phyloP scores from a whole-genome alignment of 1,140 invertebrate genomes.

The Zaprionus camerounensis region DNA sequence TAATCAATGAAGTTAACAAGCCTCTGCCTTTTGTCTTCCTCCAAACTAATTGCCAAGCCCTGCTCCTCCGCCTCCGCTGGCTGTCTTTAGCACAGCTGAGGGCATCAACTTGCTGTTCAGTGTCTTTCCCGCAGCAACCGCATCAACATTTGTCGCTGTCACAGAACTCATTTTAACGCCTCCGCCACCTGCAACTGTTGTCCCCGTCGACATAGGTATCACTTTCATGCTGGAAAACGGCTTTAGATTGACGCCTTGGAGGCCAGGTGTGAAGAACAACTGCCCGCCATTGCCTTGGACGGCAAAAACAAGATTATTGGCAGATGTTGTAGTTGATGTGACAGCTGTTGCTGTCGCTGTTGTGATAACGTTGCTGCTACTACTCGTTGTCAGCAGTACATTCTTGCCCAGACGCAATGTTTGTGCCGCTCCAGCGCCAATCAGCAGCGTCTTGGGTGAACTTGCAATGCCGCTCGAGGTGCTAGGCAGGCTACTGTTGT shows the following conservation, averaged over 20 bases:
- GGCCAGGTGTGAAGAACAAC: slow-evolving; percentile 86
- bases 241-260: slow-evolving; percentile 88
- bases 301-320: slow-evolving; percentile 87
- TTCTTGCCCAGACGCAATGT: slow-evolving; percentile 74
- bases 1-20: slow-evolving; percentile 60
- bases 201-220: slow-evolving; percentile 75
- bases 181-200: slow-evolving; percentile 11
- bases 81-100: slow-evolving; percentile 61
- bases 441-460: slow-evolving; percentile 68
- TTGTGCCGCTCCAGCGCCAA: slow-evolving; percentile 63
- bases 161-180: slow-evolving; percentile 51
- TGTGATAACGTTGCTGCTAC: slow-evolving; percentile 27
- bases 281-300: slow-evolving; percentile 86
- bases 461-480: slow-evolving; percentile 46
- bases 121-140: slow-evolving; percentile 40
- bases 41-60: slow-evolving; percentile 57
- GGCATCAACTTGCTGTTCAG: slow-evolving; percentile 60
- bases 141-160: slow-evolving; percentile 32
- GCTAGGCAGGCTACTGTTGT: slow-evolving; percentile 22
- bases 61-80: slow-evolving; percentile 31
- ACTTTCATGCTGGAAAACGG: slow-evolving; percentile 89
- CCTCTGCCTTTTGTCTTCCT: slow-evolving; percentile 51
- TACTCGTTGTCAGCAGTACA: slow-evolving; percentile 54
- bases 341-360: slow-evolving; percentile 21
- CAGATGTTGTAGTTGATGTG: slow-evolving; percentile 30